Base-by-base conservation (phyloP, 2,797 vertebrate species). In the Gouania willdenowi region DNA sequence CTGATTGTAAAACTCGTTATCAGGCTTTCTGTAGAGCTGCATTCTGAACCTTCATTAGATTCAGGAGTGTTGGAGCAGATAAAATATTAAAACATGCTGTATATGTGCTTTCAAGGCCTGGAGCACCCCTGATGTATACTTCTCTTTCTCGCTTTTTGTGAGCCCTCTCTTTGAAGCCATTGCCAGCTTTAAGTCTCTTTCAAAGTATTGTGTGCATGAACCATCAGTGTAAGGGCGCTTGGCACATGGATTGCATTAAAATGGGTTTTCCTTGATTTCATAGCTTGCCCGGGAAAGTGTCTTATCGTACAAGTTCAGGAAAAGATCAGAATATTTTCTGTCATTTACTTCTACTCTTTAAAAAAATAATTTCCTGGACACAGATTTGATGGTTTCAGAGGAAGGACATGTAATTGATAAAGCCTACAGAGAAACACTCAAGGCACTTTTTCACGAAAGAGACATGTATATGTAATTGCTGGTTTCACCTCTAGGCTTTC, bases 391-490 rank as follows among this genome's bases (percentile, higher is more conserved):
- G 41, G n/a, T 50, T 60, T 60, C 54, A 51, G 31, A 66, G 58
- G 22, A 14, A 15, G 14, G 53, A 10, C 32, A 36, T 60, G 42
- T 46, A 70, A 58, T 70, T 11, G 29, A 44, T 52, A 39, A 62
- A 61, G 22, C 42, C 47, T 42, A 66, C 56, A 66, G 66, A 60
- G 55, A 71, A 65, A 41, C 33, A 48, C 32, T 54, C 37, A 52
- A 63, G 67, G 57, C 68, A 80, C 69, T 65, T 72, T 69, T 73
- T 61, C 55, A 58, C 49, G 59, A 68, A 43, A 35, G 62, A 47
- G 41, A 25, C 41, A 68, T 60, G 55, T 69, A 76, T 75, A 74
- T 66, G 70, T 73, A 82, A 84, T 83, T 77, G 71, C 63, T 55
- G 57, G 63, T 75, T 81, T 75, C 63, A 75, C 51, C 66, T 45